These are phyloP conservation scores for Rhodeus uyekii DNA, from an alignment of 2,797 vertebrate species.

Conservation along the genomic window DNA sequence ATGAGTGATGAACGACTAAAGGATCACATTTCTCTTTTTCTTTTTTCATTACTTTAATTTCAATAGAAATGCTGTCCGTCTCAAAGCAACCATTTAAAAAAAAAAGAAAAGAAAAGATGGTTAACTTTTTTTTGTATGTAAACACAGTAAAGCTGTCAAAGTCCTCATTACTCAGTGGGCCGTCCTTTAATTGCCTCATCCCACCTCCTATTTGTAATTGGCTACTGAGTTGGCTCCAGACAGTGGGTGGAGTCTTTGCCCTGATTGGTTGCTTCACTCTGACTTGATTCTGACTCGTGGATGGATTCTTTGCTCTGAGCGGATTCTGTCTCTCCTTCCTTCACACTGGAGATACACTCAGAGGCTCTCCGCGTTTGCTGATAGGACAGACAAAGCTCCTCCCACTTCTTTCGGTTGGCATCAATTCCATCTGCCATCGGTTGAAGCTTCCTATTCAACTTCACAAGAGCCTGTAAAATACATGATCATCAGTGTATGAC, in stretches of 20 bases:
- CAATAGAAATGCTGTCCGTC: constrained; percentile 8
- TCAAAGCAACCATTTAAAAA: constrained; percentile 18
- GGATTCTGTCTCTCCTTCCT: constrained; percentile 28
- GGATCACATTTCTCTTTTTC: not conserved
- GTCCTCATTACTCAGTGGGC: constrained; percentile 17
- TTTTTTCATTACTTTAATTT: not conserved
- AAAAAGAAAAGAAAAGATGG: not conserved
- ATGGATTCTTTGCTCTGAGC: constrained; percentile 38
- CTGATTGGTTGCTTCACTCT: constrained; percentile 38
- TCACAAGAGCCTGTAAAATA: constrained; percentile 70
- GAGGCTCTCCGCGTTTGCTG: constrained; percentile 63
- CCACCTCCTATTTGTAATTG: constrained; percentile 27
- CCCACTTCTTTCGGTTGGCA: constrained; percentile 78
- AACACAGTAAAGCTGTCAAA: constrained; percentile 1
- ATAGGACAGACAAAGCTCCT: constrained; percentile 74
- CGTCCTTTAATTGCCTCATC: not conserved
- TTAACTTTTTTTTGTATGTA: not conserved
- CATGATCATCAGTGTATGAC: constrained; percentile 3
- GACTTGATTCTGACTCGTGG: constrained; percentile 31
- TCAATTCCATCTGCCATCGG: constrained; percentile 79
- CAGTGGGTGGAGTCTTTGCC: constrained; percentile 48
- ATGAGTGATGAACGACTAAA: not conserved
- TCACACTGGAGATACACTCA: constrained; percentile 55
- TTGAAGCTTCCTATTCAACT: constrained; percentile 79
- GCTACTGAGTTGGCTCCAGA: constrained; percentile 23